Conservation (phyloP, 23 tunicate genomes). For the Aplidium turbinatum region DNA sequence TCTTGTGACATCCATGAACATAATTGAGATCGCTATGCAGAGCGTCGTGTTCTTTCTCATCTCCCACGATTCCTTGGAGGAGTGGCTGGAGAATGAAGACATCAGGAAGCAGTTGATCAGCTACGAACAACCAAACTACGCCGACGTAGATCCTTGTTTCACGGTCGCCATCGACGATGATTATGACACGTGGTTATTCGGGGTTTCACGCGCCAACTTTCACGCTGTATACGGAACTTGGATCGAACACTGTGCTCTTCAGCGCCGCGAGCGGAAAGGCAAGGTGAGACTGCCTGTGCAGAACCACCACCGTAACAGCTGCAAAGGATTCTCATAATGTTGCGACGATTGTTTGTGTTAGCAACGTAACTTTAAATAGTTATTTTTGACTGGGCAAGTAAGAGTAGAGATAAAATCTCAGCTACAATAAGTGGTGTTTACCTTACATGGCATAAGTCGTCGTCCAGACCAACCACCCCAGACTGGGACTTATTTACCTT, state of each 20-base stretch:
- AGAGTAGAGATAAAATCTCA: no score
- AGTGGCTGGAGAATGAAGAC: slow-evolving; percentile 48
- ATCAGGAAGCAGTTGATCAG: slow-evolving; percentile 39
- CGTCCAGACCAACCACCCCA: no score
- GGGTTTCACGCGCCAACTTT: slow-evolving; percentile 69
- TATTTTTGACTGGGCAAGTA: no score
- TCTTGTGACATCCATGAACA: not conserved
- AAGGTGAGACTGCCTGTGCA: not conserved
- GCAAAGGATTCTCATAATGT: no score
- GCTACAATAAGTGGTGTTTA: no score
- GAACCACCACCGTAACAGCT: not conserved
- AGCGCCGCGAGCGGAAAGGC: slow-evolving; percentile 5
- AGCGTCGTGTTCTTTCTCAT: slow-evolving; percentile 74
- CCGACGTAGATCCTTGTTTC: slow-evolving; percentile 68
- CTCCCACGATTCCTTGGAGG: slow-evolving; percentile 69
- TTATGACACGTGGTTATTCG: slow-evolving; percentile 64
- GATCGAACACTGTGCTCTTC: slow-evolving; percentile 49
- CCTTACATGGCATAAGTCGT: no score
- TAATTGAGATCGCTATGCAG: slow-evolving; percentile 16
- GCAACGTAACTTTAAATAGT: no score
- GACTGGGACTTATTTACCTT: no score
- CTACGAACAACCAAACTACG: slow-evolving; percentile 71
- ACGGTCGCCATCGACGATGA: slow-evolving; percentile 83
- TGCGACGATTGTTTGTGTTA: no score
- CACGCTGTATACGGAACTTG: slow-evolving; percentile 60